phyloP scores from a whole-genome alignment of 2,888 invertebrate genomes.

The Trichopria drosophilae region DNA sequence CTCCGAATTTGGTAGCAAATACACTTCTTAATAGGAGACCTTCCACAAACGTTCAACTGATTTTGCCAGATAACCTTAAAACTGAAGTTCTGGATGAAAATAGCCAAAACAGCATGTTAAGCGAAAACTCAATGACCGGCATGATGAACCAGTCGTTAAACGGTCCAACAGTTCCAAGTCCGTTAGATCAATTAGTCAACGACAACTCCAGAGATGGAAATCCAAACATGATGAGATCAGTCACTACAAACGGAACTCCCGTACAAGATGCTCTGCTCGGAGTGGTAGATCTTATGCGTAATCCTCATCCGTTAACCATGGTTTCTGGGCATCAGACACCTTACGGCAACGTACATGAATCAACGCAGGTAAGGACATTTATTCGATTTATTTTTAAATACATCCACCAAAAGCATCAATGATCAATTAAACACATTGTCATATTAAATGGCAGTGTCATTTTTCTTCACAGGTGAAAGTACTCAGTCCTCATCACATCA shows the following conservation, averaged over 20 bases:
- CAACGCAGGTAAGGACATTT: conserved; percentile 40
- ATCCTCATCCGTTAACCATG: conserved; percentile 48
- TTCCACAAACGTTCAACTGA: conserved; percentile 62
- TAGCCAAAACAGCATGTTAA: conserved; percentile 67
- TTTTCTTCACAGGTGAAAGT: conserved; percentile 44
- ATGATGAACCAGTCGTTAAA: conserved; percentile 46
- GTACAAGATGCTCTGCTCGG: conserved; percentile 51
- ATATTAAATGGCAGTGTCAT: background rate
- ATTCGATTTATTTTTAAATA: background rate
- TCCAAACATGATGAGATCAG: conserved; percentile 43
- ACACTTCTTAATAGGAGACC: conserved; percentile 62
- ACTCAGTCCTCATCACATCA: conserved; percentile 51
- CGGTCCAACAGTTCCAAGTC: conserved; percentile 46
- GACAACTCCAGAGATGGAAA: conserved; percentile 57
- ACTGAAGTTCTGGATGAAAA: conserved; percentile 72
- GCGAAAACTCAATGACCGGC: conserved; percentile 57
- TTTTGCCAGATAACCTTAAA: conserved; percentile 62
- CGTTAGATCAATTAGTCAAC: conserved; percentile 54
- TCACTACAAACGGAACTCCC: conserved; percentile 40
- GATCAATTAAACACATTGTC: background rate
- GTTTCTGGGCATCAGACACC: conserved; percentile 42
- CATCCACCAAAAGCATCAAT: background rate
- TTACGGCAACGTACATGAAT: conserved; percentile 45
- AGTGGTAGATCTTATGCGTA: conserved; percentile 59
- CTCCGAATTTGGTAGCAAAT: conserved; percentile 66